phyloP scores from a whole-genome alignment of 2,888 invertebrate genomes.

The Drosophila nr. medialis region DNA sequence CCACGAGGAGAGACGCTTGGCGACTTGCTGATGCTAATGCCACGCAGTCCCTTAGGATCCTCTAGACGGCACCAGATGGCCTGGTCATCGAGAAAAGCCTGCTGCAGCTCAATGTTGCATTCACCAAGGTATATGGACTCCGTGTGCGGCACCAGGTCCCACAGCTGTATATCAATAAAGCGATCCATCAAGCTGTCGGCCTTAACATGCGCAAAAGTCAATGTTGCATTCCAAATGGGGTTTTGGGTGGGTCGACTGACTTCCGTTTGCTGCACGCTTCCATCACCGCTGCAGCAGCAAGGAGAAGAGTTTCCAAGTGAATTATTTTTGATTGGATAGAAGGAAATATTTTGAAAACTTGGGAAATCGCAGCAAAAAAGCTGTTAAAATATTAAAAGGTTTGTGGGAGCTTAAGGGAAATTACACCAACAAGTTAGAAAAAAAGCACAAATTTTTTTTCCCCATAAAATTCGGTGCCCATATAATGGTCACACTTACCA shows the following conservation, averaged over 20 bases:
- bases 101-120: slow-evolving; percentile 88
- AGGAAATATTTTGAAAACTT: background rate
- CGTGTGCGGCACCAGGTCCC: slow-evolving; percentile 93
- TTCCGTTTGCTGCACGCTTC: slow-evolving; percentile 92
- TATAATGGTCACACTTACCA: slow-evolving; percentile 87
- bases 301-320: background rate
- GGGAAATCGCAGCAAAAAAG: background rate
- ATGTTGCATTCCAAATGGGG: slow-evolving; percentile 96
- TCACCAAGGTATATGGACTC: slow-evolving; percentile 93
- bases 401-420: background rate
- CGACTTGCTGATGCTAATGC: slow-evolving; percentile 87
- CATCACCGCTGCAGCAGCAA: slow-evolving; percentile 88
- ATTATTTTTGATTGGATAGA: background rate
- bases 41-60: slow-evolving; percentile 89
- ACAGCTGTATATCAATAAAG: slow-evolving; percentile 93
- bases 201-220: slow-evolving; percentile 92
- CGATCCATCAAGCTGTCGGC: slow-evolving; percentile 92
- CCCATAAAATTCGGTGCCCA: background rate
- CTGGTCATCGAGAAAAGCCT: slow-evolving; percentile 94
- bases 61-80: slow-evolving; percentile 96
- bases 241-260: slow-evolving; percentile 94
- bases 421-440: background rate
- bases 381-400: background rate
- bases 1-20: slow-evolving; percentile 92
- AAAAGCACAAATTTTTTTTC: background rate